Percentiles rank a stretch among this genome's conserved stretches.
Conservation (phyloP, 2,797 vertebrate genomes). For the Anableps anableps region DNA sequence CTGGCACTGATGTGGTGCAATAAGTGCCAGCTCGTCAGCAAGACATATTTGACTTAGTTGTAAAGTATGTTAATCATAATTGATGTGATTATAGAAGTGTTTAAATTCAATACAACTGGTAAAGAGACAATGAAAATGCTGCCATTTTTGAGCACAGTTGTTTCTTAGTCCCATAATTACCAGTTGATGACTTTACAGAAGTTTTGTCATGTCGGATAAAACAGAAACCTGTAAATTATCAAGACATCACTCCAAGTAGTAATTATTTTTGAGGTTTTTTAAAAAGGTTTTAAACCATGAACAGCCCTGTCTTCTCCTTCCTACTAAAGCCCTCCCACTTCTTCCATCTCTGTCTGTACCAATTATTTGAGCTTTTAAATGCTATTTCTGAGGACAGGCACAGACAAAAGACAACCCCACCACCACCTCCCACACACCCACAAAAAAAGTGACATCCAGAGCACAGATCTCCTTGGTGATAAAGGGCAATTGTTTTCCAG, state of each 20-base stretch:
- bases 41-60: constrained; percentile 48
- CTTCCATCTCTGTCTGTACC: constrained; percentile 37
- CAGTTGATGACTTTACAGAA: constrained; percentile 31
- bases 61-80: constrained; percentile 4
- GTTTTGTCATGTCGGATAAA: constrained; percentile 33
- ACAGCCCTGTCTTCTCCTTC: constrained; percentile 47
- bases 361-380: constrained; percentile 53
- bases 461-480: constrained; percentile 66
- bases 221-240: constrained; percentile 40
- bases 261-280: constrained; percentile 36
- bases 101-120: not conserved
- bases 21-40: constrained; percentile 41
- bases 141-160: constrained; percentile 32
- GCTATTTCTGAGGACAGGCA: constrained; percentile 45
- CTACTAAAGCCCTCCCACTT: constrained; percentile 51
- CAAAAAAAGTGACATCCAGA: constrained; percentile 48
- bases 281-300: constrained; percentile 56
- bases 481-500: constrained; percentile 55
- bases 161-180: constrained; percentile 49
- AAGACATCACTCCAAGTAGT: constrained; percentile 30
- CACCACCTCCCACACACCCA: constrained; percentile 7
- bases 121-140: constrained; percentile 27
- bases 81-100: not conserved
- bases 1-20: constrained; percentile 28
- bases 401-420: constrained; percentile 25